These are phyloP conservation scores for Holocentrus rufus DNA, from an alignment of 2,797 vertebrate genomes.

Conservation along the genomic window DNA sequence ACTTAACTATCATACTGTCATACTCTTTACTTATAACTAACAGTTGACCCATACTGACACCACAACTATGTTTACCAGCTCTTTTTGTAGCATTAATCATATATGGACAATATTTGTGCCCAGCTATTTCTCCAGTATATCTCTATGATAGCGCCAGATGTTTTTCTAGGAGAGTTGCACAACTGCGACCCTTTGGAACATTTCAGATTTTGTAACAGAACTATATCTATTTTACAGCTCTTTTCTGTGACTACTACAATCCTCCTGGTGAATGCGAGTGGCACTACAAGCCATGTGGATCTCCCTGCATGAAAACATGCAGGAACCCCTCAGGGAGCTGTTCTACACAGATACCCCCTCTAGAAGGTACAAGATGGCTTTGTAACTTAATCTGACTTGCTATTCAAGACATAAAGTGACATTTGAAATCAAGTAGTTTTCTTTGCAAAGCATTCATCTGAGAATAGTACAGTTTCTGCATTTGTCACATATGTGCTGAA, in stretches of 20 bases:
- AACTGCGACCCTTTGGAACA: too few species aligned
- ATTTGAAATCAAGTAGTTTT: too few species aligned
- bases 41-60: too few species aligned
- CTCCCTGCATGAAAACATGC: slow-evolving; percentile 75
- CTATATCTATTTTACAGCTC: slow-evolving; percentile 74
- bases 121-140: too few species aligned
- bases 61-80: too few species aligned
- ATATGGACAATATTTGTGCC: too few species aligned
- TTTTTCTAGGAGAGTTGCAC: too few species aligned
- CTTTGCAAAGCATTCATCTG: neutral
- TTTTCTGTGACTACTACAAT: slow-evolving; percentile 94
- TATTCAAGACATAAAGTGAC: neutral
- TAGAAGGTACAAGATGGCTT: slow-evolving; percentile 50
- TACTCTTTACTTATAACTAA: too few species aligned
- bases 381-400: neutral
- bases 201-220: neutral
- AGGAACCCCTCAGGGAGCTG: slow-evolving; percentile 72
- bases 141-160: too few species aligned
- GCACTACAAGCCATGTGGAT: slow-evolving; percentile 89
- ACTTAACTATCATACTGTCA: too few species aligned
- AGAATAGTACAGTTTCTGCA: neutral
- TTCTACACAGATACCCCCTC: slow-evolving; percentile 70
- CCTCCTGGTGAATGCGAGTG: slow-evolving; percentile 85
- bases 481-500: too few species aligned
- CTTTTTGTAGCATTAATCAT: too few species aligned